Percentiles rank a stretch among this genome's conserved stretches.
Conservation (phyloP, 2,113 vertebrate genomes). For the Cephalopterus ornatus region DNA sequence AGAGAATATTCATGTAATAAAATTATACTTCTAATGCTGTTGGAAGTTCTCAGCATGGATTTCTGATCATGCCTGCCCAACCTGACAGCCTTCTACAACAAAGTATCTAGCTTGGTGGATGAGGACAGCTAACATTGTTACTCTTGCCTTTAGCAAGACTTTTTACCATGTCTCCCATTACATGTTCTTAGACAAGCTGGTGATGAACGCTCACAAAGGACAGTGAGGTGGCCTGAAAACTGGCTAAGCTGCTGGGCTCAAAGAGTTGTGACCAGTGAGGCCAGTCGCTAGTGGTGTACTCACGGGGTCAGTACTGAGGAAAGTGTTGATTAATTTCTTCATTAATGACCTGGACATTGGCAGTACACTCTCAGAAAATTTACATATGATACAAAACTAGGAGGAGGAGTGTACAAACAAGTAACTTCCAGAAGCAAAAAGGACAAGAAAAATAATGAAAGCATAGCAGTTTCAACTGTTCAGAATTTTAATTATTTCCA, state of each 20-base stretch:
- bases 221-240: not conserved
- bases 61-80: not conserved
- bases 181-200: not conserved
- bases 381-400: not conserved
- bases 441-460: not conserved
- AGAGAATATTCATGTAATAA: not conserved
- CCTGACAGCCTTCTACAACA: not conserved
- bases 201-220: not conserved
- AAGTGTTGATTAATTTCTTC: not conserved
- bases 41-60: not conserved
- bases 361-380: not conserved
- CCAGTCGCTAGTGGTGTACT: not conserved
- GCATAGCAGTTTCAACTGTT: not conserved
- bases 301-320: not conserved
- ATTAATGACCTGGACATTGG: not conserved
- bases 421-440: not conserved
- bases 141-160: not conserved
- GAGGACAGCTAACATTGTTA: not conserved
- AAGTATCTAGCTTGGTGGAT: not conserved
- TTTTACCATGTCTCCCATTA: not conserved
- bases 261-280: not conserved
- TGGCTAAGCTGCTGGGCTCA: not conserved
- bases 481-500: not conserved
- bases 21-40: not conserved
- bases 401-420: not conserved